phyloP scores from a whole-genome alignment of 2,797 vertebrate species.

The Dendrocincla tyrannina region DNA sequence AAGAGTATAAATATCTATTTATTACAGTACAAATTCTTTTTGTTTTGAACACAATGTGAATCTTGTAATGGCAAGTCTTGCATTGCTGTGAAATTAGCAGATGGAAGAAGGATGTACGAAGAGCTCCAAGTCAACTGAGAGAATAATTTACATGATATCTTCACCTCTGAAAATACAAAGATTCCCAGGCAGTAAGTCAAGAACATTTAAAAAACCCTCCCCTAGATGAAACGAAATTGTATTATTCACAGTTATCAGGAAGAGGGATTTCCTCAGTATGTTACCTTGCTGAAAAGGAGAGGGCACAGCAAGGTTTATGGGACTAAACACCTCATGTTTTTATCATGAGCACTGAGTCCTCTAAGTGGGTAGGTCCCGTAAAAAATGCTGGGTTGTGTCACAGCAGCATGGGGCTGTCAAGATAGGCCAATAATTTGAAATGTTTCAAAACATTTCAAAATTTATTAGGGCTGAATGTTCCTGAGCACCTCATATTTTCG shows the following conservation, averaged over 20 bases:
- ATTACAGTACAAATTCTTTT: background rate
- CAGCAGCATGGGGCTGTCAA: conserved; percentile 31
- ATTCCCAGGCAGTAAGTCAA: conserved; percentile 18
- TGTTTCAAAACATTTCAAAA: conserved; percentile 67
- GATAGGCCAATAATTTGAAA: conserved; percentile 57
- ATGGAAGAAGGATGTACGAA: conserved; percentile 18
- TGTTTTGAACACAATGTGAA: background rate
- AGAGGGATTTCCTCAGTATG: background rate
- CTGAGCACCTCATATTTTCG: conserved; percentile 69
- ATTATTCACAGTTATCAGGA: background rate
- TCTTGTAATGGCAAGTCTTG: conserved; percentile 21
- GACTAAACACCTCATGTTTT: background rate
- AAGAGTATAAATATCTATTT: background rate
- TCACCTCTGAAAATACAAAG: conserved; percentile 11
- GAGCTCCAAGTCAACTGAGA: conserved; percentile 13
- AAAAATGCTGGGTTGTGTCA: conserved; percentile 28
- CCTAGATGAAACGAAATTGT: background rate
- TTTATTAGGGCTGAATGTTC: conserved; percentile 56
- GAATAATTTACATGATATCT: conserved; percentile 45
- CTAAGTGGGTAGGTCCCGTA: conserved; percentile 44
- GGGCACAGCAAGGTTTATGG: background rate
- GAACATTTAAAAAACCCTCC: background rate
- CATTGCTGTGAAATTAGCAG: conserved; percentile 48
- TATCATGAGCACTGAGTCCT: background rate
- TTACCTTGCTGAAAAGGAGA: background rate